Conservation (phyloP, 2,888 invertebrate species). For the Agriopis leucophaearia region DNA sequence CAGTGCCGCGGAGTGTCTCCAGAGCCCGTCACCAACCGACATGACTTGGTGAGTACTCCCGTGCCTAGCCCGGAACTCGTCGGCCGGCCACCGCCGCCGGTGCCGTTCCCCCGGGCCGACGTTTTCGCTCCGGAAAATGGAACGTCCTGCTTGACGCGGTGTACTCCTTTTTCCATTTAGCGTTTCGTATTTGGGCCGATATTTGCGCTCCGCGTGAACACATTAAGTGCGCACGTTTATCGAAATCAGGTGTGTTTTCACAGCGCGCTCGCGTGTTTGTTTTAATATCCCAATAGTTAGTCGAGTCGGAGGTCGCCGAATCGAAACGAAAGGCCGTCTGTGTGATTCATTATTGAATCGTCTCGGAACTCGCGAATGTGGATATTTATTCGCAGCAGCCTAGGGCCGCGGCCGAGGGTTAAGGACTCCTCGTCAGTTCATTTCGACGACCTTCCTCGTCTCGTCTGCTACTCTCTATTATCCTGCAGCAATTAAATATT, state of each 20-base stretch:
- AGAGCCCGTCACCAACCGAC: conserved; percentile 39
- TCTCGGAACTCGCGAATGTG: conserved; percentile 40
- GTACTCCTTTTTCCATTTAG: conserved; percentile 43
- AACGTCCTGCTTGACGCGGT: conserved; percentile 48
- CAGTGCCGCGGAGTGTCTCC: conserved; percentile 45
- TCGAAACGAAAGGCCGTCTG: conserved; percentile 48
- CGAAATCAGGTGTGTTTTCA: conserved; percentile 45
- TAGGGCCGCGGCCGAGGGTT: conserved; percentile 37
- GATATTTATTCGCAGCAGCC: conserved; percentile 33
- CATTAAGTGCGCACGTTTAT: conserved; percentile 39
- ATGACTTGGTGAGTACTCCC: conserved; percentile 63
- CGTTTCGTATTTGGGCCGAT: conserved; percentile 38
- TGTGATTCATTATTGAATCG: conserved; percentile 61
- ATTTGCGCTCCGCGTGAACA: conserved; percentile 39
- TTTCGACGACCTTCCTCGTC: conserved; percentile 17
- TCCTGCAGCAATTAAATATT: conserved; percentile 41
- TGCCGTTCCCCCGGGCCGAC: conserved; percentile 52
- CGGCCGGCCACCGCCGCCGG: conserved; percentile 16
- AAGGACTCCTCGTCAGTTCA: conserved; percentile 28
- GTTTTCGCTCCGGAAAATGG: conserved; percentile 63
- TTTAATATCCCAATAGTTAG: conserved; percentile 47
- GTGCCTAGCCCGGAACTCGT: background rate
- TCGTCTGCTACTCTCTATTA: conserved; percentile 21
- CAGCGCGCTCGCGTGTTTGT: conserved; percentile 45
- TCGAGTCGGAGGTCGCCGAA: conserved; percentile 55